A percentile compares a stretch with the other conserved stretches of the same genome.
These are phyloP conservation scores for Alosa alosa DNA, from an alignment of 2,113 vertebrate species.

Conservation along the genomic window DNA sequence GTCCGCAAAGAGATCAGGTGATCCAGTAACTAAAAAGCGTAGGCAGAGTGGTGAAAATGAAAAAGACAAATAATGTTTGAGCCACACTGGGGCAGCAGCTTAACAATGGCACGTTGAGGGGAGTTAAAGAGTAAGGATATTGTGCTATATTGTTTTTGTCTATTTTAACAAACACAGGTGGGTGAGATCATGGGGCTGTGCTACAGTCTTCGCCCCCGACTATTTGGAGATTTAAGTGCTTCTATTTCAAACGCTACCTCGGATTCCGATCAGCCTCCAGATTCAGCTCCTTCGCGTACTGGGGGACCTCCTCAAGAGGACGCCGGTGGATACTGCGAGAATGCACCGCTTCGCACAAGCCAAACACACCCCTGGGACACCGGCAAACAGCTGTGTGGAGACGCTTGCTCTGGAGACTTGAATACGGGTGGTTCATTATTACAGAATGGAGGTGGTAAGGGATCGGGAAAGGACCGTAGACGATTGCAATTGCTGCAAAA, in stretches of 20 bases:
- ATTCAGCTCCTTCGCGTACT: conserved; percentile 62
- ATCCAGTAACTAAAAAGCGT: conserved; percentile 67
- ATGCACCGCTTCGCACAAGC: conserved; percentile 62
- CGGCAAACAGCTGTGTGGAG: conserved; percentile 66
- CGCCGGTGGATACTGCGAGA: conserved; percentile 68
- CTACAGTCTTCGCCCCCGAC: conserved; percentile 91
- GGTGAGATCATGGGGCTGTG: conserved; percentile 84
- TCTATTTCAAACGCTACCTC: conserved; percentile 76
- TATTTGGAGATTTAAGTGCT: conserved; percentile 84
- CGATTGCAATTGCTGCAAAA: conserved; percentile 71
- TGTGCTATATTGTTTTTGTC: too few relatives aligned
- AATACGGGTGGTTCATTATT: conserved; percentile 73
- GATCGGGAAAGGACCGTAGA: conserved; percentile 61
- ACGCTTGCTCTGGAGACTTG: conserved; percentile 65
- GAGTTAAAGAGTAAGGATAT: conserved; percentile 45
- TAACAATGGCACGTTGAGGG: conserved; percentile 65
- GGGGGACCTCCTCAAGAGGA: conserved; percentile 58
- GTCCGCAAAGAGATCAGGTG: conserved; percentile 79
- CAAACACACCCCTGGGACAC: conserved; percentile 68
- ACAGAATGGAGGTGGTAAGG: conserved; percentile 69
- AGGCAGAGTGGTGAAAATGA: conserved; percentile 72
- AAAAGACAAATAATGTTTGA: conserved; percentile 82
- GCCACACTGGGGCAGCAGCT: conserved; percentile 64
- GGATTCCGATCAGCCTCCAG: conserved; percentile 71
- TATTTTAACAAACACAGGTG: conserved; percentile 26